phyloP scores from a whole-genome alignment of 1,140 invertebrate species.

The Mylabris phalerata region DNA sequence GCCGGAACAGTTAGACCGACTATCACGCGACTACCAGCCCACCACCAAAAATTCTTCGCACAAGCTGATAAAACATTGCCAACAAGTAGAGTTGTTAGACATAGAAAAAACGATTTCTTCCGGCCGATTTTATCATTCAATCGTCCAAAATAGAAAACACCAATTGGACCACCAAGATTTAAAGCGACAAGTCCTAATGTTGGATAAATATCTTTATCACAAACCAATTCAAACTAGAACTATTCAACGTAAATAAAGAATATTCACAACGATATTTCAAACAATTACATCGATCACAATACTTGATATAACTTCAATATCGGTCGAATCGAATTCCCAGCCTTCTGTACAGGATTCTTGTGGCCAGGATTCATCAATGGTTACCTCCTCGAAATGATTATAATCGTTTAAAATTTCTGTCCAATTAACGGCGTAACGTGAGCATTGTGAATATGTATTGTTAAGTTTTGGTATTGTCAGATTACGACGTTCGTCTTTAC shows the following conservation, averaged over 20 bases:
- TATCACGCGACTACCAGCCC: constrained; percentile 68
- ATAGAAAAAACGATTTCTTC: constrained; percentile 73
- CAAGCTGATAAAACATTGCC: constrained; percentile 72
- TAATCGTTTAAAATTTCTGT: constrained; percentile 43
- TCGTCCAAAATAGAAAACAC: constrained; percentile 76
- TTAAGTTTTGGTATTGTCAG: constrained; percentile 58
- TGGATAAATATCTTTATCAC: constrained; percentile 75
- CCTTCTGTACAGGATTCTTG: constrained; percentile 64
- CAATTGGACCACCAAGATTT: constrained; percentile 76
- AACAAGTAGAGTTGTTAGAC: constrained; percentile 65
- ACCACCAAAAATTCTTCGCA: constrained; percentile 70
- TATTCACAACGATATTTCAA: not conserved
- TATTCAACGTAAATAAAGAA: not conserved
- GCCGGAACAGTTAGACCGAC: constrained; percentile 84
- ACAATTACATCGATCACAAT: constrained; percentile 70
- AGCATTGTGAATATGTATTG: constrained; percentile 53
- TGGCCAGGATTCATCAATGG: constrained; percentile 53
- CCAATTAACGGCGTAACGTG: constrained; percentile 66
- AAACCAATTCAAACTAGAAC: constrained; percentile 78
- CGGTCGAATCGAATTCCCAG: constrained; percentile 66
- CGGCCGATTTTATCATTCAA: constrained; percentile 79
- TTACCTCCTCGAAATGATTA: constrained; percentile 24
- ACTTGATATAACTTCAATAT: constrained; percentile 58
- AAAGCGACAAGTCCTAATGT: constrained; percentile 74
- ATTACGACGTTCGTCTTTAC: constrained; percentile 51